These are phyloP conservation scores for Drosophila equinoxialis DNA, from an alignment of 1,140 invertebrate species.

Conservation along the genomic window DNA sequence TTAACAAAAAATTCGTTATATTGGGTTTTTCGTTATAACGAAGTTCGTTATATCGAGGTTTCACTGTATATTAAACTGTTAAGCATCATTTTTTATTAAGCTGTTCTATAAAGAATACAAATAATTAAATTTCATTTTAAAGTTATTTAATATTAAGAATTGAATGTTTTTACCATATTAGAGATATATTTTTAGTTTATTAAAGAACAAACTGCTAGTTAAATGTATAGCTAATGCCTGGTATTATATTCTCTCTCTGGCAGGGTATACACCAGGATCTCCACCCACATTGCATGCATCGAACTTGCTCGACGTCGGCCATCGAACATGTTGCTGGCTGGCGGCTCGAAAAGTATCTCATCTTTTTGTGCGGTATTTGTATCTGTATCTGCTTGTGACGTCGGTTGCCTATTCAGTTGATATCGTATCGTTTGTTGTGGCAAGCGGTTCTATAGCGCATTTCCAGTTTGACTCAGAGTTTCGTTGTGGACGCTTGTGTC, in stretches of 20 bases:
- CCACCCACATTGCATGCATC: background rate
- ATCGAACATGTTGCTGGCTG: slow-evolving; percentile 2
- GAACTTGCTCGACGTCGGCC: slow-evolving; percentile 6
- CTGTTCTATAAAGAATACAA: too few relatives aligned
- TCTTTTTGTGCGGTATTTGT: background rate
- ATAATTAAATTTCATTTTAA: too few relatives aligned
- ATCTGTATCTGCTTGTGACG: background rate
- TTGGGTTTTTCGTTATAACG: too few relatives aligned
- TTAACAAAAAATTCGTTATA: too few relatives aligned
- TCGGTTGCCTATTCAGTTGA: slow-evolving; percentile 1
- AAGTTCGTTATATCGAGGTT: too few relatives aligned
- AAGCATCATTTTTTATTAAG: too few relatives aligned
- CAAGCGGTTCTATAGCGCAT: slow-evolving; percentile 4
- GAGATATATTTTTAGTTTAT: background rate
- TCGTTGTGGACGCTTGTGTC: slow-evolving; percentile 11
- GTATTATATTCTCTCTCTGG: background rate
- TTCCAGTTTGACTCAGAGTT: slow-evolving; percentile 3
- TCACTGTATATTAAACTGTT: too few relatives aligned
- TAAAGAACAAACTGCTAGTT: too few relatives aligned
- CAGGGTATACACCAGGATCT: background rate
- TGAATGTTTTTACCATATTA: background rate
- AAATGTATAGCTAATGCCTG: too few relatives aligned
- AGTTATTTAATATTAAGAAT: too few relatives aligned
- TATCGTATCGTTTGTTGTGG: slow-evolving; percentile 3
- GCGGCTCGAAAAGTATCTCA: slow-evolving; percentile 1